These are phyloP conservation scores for Syndactyla subalaris DNA, from an alignment of 2,797 vertebrate species.

Conservation along the genomic window DNA sequence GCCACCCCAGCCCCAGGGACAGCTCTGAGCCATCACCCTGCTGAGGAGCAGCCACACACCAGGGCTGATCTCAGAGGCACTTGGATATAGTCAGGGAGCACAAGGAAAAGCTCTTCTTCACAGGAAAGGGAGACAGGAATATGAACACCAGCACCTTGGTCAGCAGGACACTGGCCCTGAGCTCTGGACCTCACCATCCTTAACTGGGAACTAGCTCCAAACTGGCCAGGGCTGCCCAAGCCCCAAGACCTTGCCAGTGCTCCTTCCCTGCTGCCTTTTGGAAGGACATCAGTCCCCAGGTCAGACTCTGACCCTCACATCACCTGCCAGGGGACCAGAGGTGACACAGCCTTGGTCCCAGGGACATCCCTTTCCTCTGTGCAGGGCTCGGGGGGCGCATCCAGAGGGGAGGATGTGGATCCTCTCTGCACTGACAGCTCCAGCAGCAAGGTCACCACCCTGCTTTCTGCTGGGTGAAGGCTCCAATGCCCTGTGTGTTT, in stretches of 20 bases:
- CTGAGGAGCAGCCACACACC: neutral
- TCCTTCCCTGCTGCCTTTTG: neutral
- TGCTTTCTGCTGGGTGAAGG: neutral
- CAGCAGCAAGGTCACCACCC: neutral
- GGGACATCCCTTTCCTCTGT: neutral
- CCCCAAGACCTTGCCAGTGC: neutral
- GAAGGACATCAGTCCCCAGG: neutral
- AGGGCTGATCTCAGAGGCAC: accelerated
- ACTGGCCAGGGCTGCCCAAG: neutral
- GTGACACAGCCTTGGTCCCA: accelerated
- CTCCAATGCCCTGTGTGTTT: accelerated
- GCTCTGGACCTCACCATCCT: neutral
- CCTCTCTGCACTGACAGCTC: neutral
- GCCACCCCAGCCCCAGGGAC: neutral
- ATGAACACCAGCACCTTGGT: neutral
- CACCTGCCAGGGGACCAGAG: neutral
- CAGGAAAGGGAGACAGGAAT: accelerated
- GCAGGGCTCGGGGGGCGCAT: neutral
- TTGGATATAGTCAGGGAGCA: accelerated
- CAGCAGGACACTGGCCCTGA: neutral
- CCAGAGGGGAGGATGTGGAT: neutral
- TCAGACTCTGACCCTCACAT: neutral
- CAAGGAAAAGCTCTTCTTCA: neutral
- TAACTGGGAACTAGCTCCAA: neutral
- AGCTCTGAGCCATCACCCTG: neutral